Base-by-base conservation (phyloP, 2,888 invertebrate species). In the Tiliacea aurago region DNA sequence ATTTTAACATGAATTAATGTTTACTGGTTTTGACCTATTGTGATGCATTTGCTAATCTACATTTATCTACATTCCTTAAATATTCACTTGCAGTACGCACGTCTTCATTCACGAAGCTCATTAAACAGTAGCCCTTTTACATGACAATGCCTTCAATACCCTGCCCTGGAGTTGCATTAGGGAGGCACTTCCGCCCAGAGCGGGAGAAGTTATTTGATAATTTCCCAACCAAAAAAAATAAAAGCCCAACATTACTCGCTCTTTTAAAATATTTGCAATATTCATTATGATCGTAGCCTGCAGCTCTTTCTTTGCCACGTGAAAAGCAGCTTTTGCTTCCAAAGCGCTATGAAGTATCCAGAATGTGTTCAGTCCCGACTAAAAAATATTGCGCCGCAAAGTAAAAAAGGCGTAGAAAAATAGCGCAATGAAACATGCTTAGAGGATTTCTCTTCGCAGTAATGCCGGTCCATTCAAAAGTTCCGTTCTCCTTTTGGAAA, bases 331-430 rank as follows among this genome's bases (percentile, higher is more conserved):
- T 86, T 88, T 84, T 87, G 81, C 72, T 76, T 80, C 71, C 81
- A 87, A 87, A 85, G 85, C 83, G 68, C 80, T 84, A 76, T 83
- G 83, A 83, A 88, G 81, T 83, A 86, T 85, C 78, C 77, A 79
- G 84, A 86, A 88, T 78, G 76, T 86, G 82, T 78, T 75, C 83
- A 63, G 83, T 76, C 64, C 79, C 55, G 72, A 83, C 80, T 85
- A 84, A 89, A 89, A 87, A 88, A 89, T 88, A 87, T 89, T 83
- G 83, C 88, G 70, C 58, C 67, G 20, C 76, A 55, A 70, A 80
- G 79, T 84, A 84, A 84, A 88, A 88, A 85, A 84, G 84, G 53
- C 78, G 53, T 77, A 63, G 63, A 81, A 87, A 86, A 84, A 86
- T 65, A 85, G 84, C 64, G 84, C 75, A 85, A 83, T 85, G 80